Percentiles rank a stretch among this genome's conserved stretches.
phyloP scores from a whole-genome alignment of 2,888 invertebrate genomes.

The Shargacucullia verbasci region DNA sequence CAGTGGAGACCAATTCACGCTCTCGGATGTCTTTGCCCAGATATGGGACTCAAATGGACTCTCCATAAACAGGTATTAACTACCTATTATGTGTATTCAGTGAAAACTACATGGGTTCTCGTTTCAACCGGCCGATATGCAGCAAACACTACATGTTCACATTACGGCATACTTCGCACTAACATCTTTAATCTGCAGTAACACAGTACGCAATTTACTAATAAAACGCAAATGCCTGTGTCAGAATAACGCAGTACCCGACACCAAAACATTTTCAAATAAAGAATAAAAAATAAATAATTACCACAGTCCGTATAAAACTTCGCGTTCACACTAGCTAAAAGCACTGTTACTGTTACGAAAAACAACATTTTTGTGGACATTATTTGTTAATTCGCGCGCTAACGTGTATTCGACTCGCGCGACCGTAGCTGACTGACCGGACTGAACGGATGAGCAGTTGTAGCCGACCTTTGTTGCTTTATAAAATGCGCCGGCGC shows the following conservation, averaged over 20 bases:
- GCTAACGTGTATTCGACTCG: conserved; percentile 82
- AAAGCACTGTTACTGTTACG: conserved; percentile 69
- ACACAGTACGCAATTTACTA: conserved; percentile 47
- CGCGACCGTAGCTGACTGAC: conserved; percentile 76
- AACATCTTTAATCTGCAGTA: conserved; percentile 19
- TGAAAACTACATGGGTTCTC: conserved; percentile 2
- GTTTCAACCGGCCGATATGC: background rate
- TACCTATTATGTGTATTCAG: too few relatives aligned
- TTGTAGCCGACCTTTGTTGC: conserved; percentile 78
- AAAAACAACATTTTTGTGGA: conserved; percentile 75
- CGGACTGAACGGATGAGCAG: conserved; percentile 65
- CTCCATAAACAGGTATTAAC: too few relatives aligned
- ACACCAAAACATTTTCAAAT: conserved; percentile 5
- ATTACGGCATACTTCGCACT: conserved; percentile 16
- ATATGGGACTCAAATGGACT: too few relatives aligned
- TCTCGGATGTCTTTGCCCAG: too few relatives aligned
- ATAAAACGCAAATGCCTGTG: conserved; percentile 37
- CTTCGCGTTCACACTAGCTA: conserved; percentile 80
- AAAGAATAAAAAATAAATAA: conserved; percentile 31
- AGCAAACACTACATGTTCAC: conserved; percentile 7
- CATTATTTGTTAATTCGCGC: conserved; percentile 66
- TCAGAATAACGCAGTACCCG: conserved; percentile 17
- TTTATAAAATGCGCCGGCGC: conserved; percentile 81
- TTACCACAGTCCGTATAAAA: conserved; percentile 85
- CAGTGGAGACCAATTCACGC: too few relatives aligned